A percentile compares a stretch with the other conserved stretches of the same genome.
These are phyloP conservation scores for Chrysodeixis includens DNA, from an alignment of 2,888 invertebrate species.

Conservation along the genomic window DNA sequence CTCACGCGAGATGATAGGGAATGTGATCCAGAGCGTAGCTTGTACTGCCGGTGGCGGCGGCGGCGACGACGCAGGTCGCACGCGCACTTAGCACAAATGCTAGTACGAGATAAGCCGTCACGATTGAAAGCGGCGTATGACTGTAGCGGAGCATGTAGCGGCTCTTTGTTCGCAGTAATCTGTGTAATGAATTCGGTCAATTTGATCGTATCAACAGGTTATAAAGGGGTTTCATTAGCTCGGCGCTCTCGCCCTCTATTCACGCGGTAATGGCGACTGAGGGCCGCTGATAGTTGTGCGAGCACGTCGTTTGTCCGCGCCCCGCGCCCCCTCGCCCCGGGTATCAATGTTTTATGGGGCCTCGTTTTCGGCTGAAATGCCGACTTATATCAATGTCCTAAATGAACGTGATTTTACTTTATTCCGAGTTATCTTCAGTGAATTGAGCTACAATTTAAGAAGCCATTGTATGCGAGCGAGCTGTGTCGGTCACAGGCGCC, in stretches of 20 bases:
- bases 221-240: slow-evolving; percentile 45
- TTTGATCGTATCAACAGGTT: slow-evolving; percentile 61
- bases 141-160: slow-evolving; percentile 31
- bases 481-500: background rate
- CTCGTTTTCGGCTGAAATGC: slow-evolving; percentile 16
- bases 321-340: background rate
- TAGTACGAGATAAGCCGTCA: slow-evolving; percentile 31
- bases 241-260: slow-evolving; percentile 15
- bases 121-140: slow-evolving; percentile 53
- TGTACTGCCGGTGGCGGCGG: background rate
- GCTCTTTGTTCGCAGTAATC: slow-evolving; percentile 47
- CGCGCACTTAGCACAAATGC: slow-evolving; percentile 20
- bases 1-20: background rate
- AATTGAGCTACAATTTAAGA: background rate
- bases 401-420: slow-evolving; percentile 20
- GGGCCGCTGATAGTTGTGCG: slow-evolving; percentile 12
- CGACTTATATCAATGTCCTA: slow-evolving; percentile 30
- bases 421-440: slow-evolving; percentile 2
- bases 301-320: slow-evolving; percentile 2
- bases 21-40: slow-evolving; percentile 10
- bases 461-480: background rate
- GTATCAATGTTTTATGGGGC: slow-evolving; percentile 35
- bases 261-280: slow-evolving; percentile 14
- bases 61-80: background rate
- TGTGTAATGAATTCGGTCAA: slow-evolving; percentile 47